Evolutionary conservation across 2,797 vertebrate species (phyloP).

Genomic region (Sebastes alutus): DNA sequence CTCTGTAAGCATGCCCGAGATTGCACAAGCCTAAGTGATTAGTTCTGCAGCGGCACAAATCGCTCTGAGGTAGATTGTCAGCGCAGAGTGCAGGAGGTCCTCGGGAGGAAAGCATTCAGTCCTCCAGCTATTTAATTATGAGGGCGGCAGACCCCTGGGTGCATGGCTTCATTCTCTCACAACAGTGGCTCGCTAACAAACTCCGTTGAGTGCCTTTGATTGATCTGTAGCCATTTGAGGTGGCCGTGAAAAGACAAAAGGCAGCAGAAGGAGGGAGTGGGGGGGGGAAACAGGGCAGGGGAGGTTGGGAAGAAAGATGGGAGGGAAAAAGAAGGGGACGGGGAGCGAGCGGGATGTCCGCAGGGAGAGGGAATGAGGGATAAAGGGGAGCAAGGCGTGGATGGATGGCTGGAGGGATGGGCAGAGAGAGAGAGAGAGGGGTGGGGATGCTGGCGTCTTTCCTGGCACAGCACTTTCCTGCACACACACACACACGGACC

Average conservation of each 20-base stretch:
- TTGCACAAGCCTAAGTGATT: slow-evolving; percentile 73
- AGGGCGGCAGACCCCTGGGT: slow-evolving; percentile 62
- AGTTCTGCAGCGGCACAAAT: slow-evolving; percentile 59
- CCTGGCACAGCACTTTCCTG: slow-evolving; percentile 52
- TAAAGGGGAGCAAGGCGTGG: slow-evolving; percentile 37
- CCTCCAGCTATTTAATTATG: slow-evolving; percentile 76
- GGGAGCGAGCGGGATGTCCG: slow-evolving; percentile 11
- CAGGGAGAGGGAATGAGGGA: slow-evolving; percentile 43
- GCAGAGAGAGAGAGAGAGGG: background rate
- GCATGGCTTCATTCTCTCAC: slow-evolving; percentile 55
- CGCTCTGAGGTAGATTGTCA: slow-evolving; percentile 58
- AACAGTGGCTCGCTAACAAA: slow-evolving; percentile 70
- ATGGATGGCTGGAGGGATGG: slow-evolving; percentile 46
- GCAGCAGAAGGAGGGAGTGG: slow-evolving; percentile 38
- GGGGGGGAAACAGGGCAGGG: background rate
- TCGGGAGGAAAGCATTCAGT: slow-evolving; percentile 61
- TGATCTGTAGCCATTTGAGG: slow-evolving; percentile 67
- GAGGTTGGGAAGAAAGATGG: background rate
- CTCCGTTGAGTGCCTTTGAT: slow-evolving; percentile 68
- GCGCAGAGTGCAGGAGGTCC: slow-evolving; percentile 47
- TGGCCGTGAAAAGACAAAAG: slow-evolving; percentile 69
- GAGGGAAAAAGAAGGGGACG: background rate
- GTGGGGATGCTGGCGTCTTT: slow-evolving; percentile 27
- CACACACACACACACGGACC: slow-evolving; percentile 27
- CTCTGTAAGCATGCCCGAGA: slow-evolving; percentile 45